Evolutionary conservation across 2,113 vertebrate species (phyloP).

Genomic region (Calypte anna): DNA sequence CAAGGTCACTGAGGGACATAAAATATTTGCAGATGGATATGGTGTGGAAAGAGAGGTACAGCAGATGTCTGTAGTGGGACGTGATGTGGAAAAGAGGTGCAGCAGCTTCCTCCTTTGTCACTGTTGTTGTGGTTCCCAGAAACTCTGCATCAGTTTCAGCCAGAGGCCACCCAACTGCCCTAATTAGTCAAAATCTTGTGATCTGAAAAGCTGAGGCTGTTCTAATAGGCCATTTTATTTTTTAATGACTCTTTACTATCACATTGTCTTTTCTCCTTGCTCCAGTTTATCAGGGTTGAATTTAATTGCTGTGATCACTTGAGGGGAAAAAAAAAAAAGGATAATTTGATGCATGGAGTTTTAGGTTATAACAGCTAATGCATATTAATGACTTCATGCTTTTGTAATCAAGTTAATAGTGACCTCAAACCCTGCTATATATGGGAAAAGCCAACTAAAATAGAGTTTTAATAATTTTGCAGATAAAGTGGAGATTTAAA

Average conservation of each 20-base stretch:
- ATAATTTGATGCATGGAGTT: background rate
- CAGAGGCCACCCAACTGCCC: background rate
- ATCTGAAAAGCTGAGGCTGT: background rate
- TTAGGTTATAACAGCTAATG: conserved; percentile 3
- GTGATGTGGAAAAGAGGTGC: background rate
- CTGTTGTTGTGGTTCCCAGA: background rate
- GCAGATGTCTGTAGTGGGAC: background rate
- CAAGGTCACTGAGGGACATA: background rate
- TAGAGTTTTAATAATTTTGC: background rate
- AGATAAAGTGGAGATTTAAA: background rate
- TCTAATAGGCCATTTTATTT: background rate
- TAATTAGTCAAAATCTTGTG: background rate
- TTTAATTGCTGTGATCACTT: conserved; percentile 32
- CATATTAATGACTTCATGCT: conserved; percentile 28
- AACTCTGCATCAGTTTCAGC: background rate
- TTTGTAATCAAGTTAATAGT: conserved; percentile 44
- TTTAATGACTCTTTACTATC: background rate
- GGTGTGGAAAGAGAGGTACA: background rate
- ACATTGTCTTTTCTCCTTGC: background rate
- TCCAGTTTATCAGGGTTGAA: background rate
- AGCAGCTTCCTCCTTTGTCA: background rate
- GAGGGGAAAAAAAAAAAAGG: background rate
- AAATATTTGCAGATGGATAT: background rate
- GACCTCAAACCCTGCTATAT: conserved; percentile 11
- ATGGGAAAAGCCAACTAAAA: conserved; percentile 8